phyloP scores from a whole-genome alignment of 2,113 vertebrate species.

The Plotosus lineatus region DNA sequence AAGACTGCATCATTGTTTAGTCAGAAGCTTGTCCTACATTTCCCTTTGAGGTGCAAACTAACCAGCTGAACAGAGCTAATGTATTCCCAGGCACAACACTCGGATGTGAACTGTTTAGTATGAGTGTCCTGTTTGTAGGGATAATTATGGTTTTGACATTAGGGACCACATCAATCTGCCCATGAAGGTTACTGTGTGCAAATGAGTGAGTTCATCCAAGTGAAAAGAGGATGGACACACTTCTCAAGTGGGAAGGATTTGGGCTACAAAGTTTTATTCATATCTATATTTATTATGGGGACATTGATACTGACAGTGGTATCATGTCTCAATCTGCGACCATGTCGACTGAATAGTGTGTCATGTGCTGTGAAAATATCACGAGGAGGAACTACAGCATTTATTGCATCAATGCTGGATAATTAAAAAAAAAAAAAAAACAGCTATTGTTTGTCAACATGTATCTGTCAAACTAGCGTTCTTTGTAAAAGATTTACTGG shows the following conservation, averaged over 20 bases:
- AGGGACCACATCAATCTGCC: background rate
- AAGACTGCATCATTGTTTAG: background rate
- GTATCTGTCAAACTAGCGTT: too few species aligned
- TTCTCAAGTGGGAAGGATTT: background rate
- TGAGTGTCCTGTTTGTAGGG: slow-evolving; percentile 19
- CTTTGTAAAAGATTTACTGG: too few species aligned
- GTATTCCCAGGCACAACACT: background rate
- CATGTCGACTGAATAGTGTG: background rate
- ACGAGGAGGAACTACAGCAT: background rate
- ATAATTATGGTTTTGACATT: slow-evolving; percentile 30
- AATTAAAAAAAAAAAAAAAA: too few species aligned
- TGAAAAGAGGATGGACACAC: background rate
- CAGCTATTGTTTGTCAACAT: too few species aligned
- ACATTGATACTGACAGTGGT: background rate
- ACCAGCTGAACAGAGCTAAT: slow-evolving; percentile 11
- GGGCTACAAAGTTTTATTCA: background rate
- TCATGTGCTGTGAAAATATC: background rate
- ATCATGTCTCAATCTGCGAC: background rate
- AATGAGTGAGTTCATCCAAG: background rate
- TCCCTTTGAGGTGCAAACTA: slow-evolving; percentile 25
- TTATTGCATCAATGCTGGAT: too few species aligned
- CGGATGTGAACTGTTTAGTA: slow-evolving; percentile 16
- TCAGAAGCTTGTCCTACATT: slow-evolving; percentile 16
- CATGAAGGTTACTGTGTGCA: slow-evolving; percentile 6
- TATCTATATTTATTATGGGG: background rate